Evolutionary conservation across 1,140 invertebrate genomes (phyloP), one percentile per base, ranked within the genome.

Genomic region (Anthonomus grandis): DNA sequence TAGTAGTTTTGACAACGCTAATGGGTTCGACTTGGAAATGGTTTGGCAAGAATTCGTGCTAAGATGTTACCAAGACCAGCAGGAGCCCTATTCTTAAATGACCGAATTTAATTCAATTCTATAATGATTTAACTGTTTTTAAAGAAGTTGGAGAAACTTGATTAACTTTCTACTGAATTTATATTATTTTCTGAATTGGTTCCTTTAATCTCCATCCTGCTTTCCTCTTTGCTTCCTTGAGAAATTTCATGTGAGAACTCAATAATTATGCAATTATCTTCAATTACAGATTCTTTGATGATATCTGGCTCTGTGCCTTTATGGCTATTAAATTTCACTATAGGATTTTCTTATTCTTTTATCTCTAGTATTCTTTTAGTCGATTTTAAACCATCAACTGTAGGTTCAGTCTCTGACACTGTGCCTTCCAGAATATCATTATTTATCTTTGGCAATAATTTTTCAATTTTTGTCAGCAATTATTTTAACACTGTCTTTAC

Each of bases 341-440:
- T 18, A 21, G 37, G 57, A 47, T 52, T 53, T 17, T 48, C 47
- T 10, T 13, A 15, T 4, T 27, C 27, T 23, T 52, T 27, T 19
- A 12, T n/a, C 50, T 45, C 31, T 23, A 41, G 12, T 15, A 46
- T 21, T 42, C 50, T 17, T n/a, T 39, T 15, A 31, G 10, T n/a
- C 21, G 12, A 39, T n/a, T 38, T 12, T 22, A 17, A 36, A 49
- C 25, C 5, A 12, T 13, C 15, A 12, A 15, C 39, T 21, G 22
- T 34, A n/a, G 18, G 47, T 15, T 36, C 17, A 51, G 19, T 2
- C 4, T 54, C 51, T n/a, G 34, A 31, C 18, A 51, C 49, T 22
- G 46, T 52, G 25, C 57, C 57, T 59, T 59, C 57, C 42, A 59
- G 41, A 47, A 59, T 59, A 47, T 59, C 57, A 59, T 21, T 59